Evolutionary conservation across 2,797 vertebrate genomes (phyloP), one percentile per base, ranked within the genome.

Genomic region (Choloepus didactylus): DNA sequence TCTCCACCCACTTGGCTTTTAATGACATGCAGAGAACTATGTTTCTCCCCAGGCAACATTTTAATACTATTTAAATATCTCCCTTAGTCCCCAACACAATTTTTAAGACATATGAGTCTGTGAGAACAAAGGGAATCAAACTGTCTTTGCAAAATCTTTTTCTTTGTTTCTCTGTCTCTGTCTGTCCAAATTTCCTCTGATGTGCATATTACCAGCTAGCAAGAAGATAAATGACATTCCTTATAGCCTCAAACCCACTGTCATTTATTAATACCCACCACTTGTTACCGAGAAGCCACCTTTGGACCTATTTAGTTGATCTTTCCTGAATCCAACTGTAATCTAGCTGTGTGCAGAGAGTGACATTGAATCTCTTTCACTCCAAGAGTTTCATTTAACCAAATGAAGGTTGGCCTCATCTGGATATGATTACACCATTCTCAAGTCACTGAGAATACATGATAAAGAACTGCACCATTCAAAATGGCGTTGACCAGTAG

Each of bases 21-120:
- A 70, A 96, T 97, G 87, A 92, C 81, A 69, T 87, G 60, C 90
- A 93, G 95, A 94, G 69, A 83, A 95, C 0, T 77, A 56, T 66
- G 89, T 70, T 49, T 97, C 97, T 95, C 67, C 44, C n/a, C 46
- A 66, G 41, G 88, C 95, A 91, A 95, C 75, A 79, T 96, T 98
- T 98, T 95, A 87, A 67, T 92, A 15, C 92, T 96, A 86, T 54
- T 95, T 84, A 98, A 97, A 85, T 94, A 94, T 85, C 94, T 97
- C 82, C 84, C 93, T 93, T 96, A 93, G 94, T 92, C 69, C 73
- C 77, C 87, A 97, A 93, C 90, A 98, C 41, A 38, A 94, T 97
- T 97, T 98, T 97, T 66, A 94, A 96, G 97, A 96, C 80, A 89
- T 86, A 89, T 83, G 91, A 95, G 80, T 94, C 59, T 94, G 67